Base-by-base conservation (phyloP, 2,113 vertebrate genomes). In the Entelurus aequoreus region DNA sequence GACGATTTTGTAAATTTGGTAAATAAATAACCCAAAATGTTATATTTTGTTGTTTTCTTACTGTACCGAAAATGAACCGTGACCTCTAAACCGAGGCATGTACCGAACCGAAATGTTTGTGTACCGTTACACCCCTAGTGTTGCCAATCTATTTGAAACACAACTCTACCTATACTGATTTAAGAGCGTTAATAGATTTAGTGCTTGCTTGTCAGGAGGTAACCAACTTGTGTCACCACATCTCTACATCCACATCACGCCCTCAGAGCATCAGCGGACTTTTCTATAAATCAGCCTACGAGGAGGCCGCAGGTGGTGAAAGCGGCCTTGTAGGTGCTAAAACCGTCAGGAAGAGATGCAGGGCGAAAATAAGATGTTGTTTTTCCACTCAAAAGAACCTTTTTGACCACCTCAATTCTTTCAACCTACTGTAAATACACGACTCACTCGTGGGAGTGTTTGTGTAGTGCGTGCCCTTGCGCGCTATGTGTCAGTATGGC, bases 291-390 rank as follows among this genome's bases (percentile, higher is more conserved):
- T 0, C 28, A 36, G 51, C n/a, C 38, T 15, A 9, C 53, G 10
- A 66, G 21, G 55, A 53, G 38, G 47, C 54, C 13, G 15, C 52
- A 60, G n/a, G 44, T 8, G 54, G 42, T 44, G 52, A 62, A 65
- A 57, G 19, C 19, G 19, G 19, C 19, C 28, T 36, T 36, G 14
- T 54, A 12, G 12, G 52, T 4, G 6, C 35, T 28, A 28, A 13
- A 52, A 21, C 28, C 4, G 52, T 11, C 19, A 10, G 6, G 28
- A 54, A 36, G 28, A 54, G 36, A 36, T 10, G 6, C 11, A 6
- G 13, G 13, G 28, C 13, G 3, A 28, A 28, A 28, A 28, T 28
- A 28, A 40, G 38, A 54, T 38, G 15, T n/a, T 15, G 61, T 60
- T 6, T 19, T 50, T 11, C n/a, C 6, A 21, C 6, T 55, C 49